A percentile compares a stretch with the other conserved stretches of the same genome.
These are phyloP conservation scores for Cerceris rybyensis DNA, from an alignment of 2,888 invertebrate species.

Conservation along the genomic window DNA sequence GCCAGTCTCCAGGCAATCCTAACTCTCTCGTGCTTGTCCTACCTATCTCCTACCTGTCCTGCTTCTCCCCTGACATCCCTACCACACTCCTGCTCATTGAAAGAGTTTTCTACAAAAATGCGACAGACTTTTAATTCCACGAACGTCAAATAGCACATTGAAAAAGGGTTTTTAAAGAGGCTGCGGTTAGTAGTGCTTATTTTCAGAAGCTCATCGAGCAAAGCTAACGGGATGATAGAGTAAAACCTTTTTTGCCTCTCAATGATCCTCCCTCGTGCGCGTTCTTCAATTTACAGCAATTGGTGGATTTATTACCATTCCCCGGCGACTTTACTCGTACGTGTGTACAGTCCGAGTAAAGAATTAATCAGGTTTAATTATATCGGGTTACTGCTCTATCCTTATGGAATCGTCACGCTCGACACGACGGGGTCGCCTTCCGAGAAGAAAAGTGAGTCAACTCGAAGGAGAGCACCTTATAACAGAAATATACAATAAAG, in stretches of 20 bases:
- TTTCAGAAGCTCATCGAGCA: slow-evolving; percentile 11
- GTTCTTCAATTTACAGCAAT: slow-evolving; percentile 67
- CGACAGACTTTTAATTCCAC: too few species aligned
- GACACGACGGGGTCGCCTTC: slow-evolving; percentile 32
- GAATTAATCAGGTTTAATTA: slow-evolving; percentile 56
- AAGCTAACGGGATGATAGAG: slow-evolving; percentile 22
- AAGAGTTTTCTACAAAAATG: too few species aligned
- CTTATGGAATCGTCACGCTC: slow-evolving; percentile 51
- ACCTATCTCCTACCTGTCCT: too few species aligned
- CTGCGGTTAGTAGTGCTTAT: neutral
- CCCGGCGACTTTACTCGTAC: slow-evolving; percentile 41
- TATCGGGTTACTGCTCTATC: slow-evolving; percentile 17
- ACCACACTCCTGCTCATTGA: too few species aligned
- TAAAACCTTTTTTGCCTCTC: slow-evolving; percentile 33
- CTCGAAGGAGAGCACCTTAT: neutral
- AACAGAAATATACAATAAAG: neutral
- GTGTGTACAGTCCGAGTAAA: slow-evolving; percentile 50
- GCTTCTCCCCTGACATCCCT: too few species aligned
- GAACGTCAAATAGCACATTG: neutral
- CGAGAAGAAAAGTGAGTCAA: slow-evolving; percentile 18
- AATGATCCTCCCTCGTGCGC: slow-evolving; percentile 17
- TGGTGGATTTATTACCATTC: slow-evolving; percentile 65
- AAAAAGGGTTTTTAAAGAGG: neutral
- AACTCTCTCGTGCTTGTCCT: too few species aligned
- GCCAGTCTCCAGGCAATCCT: too few species aligned